phyloP scores from a whole-genome alignment of 1,140 invertebrate genomes.

The Ceratina calcarata region DNA sequence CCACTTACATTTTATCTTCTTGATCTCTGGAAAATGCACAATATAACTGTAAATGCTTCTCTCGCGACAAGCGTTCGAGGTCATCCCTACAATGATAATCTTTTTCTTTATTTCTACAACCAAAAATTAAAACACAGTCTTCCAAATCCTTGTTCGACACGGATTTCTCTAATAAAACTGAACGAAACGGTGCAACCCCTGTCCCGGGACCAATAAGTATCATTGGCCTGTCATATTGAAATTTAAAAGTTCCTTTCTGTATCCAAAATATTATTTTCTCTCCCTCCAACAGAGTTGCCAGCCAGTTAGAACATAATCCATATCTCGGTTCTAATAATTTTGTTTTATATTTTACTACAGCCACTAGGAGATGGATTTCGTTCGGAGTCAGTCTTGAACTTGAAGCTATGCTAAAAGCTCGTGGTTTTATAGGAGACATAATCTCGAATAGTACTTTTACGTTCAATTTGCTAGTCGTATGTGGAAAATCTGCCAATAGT shows the following conservation, averaged over 20 bases:
- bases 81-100: slow-evolving; percentile 93
- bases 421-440: slow-evolving; percentile 92
- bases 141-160: slow-evolving; percentile 75
- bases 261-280: slow-evolving; percentile 86
- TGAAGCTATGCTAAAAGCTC: slow-evolving; percentile 98
- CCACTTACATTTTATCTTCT: slow-evolving; percentile 90
- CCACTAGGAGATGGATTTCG: slow-evolving; percentile 92
- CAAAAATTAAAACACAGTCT: slow-evolving; percentile 91
- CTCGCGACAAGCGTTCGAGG: slow-evolving; percentile 82
- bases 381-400: slow-evolving; percentile 81
- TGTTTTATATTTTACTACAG: slow-evolving; percentile 95
- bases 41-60: slow-evolving; percentile 85
- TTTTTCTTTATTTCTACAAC: slow-evolving; percentile 89
- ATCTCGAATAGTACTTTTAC: slow-evolving; percentile 93
- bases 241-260: slow-evolving; percentile 90
- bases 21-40: slow-evolving; percentile 97
- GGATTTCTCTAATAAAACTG: slow-evolving; percentile 87
- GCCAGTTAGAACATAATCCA: slow-evolving; percentile 96
- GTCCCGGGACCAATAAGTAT: slow-evolving; percentile 98
- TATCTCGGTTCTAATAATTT: slow-evolving; percentile 87
- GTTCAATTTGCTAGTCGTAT: slow-evolving; percentile 88
- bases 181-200: slow-evolving; percentile 96
- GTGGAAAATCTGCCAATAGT: slow-evolving; percentile 94
- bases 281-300: slow-evolving; percentile 84
- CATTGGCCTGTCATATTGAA: slow-evolving; percentile 86